phyloP scores from a whole-genome alignment of 2,113 vertebrate species.

The Charadrius vociferus region DNA sequence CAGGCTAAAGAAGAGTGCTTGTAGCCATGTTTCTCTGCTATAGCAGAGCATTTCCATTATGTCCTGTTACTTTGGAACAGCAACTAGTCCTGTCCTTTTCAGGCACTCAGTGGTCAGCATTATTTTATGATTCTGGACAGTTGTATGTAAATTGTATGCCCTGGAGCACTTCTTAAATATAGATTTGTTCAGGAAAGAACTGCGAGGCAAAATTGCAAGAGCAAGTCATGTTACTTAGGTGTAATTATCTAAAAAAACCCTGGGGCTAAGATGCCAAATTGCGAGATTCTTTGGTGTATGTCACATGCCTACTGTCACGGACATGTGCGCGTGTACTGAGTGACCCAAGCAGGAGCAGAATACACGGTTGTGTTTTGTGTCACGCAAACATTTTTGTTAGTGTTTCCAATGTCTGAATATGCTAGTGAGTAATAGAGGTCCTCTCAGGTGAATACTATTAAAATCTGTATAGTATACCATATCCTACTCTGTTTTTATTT shows the following conservation, averaged over 20 bases:
- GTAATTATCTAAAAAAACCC: neutral
- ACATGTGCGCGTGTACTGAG: neutral
- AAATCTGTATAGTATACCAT: neutral
- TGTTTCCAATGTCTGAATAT: neutral
- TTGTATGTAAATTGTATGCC: neutral
- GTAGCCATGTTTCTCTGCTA: neutral
- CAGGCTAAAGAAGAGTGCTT: neutral
- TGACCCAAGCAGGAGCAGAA: neutral
- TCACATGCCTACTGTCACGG: neutral
- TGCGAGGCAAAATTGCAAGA: neutral
- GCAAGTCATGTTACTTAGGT: neutral
- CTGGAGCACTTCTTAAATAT: neutral
- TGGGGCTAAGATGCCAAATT: fast-evolving
- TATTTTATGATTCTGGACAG: neutral
- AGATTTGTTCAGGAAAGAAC: neutral
- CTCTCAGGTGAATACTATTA: neutral
- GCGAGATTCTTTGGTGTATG: neutral
- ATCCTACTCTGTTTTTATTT: neutral
- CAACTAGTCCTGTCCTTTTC: neutral
- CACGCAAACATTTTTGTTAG: neutral
- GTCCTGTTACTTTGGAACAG: neutral
- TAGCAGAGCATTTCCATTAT: neutral
- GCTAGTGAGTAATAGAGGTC: neutral
- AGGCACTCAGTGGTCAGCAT: neutral
- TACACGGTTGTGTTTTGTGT: neutral